A percentile compares a stretch with the other conserved stretches of the same genome.
phyloP scores from a whole-genome alignment of 2,888 invertebrate genomes.

The Conchocele bisecta region DNA sequence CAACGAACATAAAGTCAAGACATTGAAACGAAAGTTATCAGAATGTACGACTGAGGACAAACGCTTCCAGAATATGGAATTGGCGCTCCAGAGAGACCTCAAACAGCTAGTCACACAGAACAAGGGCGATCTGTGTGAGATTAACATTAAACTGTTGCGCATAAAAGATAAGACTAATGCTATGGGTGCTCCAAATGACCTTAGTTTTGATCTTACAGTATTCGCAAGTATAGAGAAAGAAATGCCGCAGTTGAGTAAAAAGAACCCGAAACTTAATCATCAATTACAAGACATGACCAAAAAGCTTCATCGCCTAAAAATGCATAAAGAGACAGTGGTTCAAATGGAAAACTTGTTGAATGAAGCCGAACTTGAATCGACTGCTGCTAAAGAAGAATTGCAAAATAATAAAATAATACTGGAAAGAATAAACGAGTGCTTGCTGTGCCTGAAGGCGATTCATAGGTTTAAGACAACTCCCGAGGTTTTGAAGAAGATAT shows the following conservation, averaged over 20 bases:
- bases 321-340: slow-evolving; percentile 53
- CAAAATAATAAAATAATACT: slow-evolving; percentile 68
- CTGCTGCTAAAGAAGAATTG: slow-evolving; percentile 55
- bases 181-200: no score
- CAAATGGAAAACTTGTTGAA: slow-evolving; percentile 56
- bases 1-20: slow-evolving; percentile 69
- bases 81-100: slow-evolving; percentile 61
- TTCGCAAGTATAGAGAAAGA: slow-evolving; percentile 52
- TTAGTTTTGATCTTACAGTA: slow-evolving; percentile 57
- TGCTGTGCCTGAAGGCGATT: slow-evolving; percentile 71
- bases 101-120: slow-evolving; percentile 60
- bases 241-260: slow-evolving; percentile 59
- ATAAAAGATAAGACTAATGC: slow-evolving; percentile 51
- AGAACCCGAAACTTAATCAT: slow-evolving; percentile 64
- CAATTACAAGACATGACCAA: slow-evolving; percentile 69
- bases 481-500: slow-evolving; percentile 76
- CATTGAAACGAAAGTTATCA: slow-evolving; percentile 57
- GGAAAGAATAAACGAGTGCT: slow-evolving; percentile 65
- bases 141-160: slow-evolving; percentile 71
- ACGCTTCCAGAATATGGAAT: slow-evolving; percentile 64
- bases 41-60: slow-evolving; percentile 66
- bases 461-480: slow-evolving; percentile 71
- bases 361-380: slow-evolving; percentile 56
- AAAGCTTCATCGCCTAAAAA: slow-evolving; percentile 66
- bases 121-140: slow-evolving; percentile 68